phyloP scores from a whole-genome alignment of 2,888 invertebrate species.

The Drosophila glabriapex region DNA sequence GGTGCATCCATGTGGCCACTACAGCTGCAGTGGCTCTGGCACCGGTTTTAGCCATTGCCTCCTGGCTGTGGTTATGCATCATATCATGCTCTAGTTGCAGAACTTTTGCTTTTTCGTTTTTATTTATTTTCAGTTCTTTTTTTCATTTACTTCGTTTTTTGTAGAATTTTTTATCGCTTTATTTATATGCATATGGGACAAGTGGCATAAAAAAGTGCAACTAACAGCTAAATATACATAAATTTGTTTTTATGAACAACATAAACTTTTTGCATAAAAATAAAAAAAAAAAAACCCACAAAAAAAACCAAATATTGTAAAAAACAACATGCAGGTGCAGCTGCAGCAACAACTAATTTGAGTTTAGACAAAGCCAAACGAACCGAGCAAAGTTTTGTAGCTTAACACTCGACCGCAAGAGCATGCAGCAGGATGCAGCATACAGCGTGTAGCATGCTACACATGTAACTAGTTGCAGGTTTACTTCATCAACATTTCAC shows the following conservation, averaged over 20 bases:
- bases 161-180: constrained; percentile 59
- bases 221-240: constrained; percentile 62
- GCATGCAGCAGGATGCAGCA: constrained; percentile 20
- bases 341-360: constrained; percentile 69
- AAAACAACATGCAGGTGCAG: constrained; percentile 39
- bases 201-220: constrained; percentile 66
- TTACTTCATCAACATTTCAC: constrained; percentile 80
- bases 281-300: neutral
- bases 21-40: constrained; percentile 10
- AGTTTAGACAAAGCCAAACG: constrained; percentile 60
- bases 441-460: constrained; percentile 36
- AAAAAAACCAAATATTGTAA: constrained; percentile 2
- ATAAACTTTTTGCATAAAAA: constrained; percentile 60
- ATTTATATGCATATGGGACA: constrained; percentile 73
- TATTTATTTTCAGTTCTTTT: constrained; percentile 30
- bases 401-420: constrained; percentile 60
- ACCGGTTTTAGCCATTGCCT: constrained; percentile 24
- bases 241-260: constrained; percentile 69
- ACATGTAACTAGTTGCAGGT: constrained; percentile 59
- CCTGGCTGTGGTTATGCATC: constrained; percentile 66
- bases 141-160: constrained; percentile 14
- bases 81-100: constrained; percentile 78
- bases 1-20: constrained; percentile 53
- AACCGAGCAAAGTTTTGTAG: constrained; percentile 50
- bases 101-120: constrained; percentile 58